Percentiles rank a stretch among this genome's conserved stretches.
Evolutionary conservation across 1,140 invertebrate genomes (phyloP).

Genomic region (Brachionus plicatilis): DNA sequence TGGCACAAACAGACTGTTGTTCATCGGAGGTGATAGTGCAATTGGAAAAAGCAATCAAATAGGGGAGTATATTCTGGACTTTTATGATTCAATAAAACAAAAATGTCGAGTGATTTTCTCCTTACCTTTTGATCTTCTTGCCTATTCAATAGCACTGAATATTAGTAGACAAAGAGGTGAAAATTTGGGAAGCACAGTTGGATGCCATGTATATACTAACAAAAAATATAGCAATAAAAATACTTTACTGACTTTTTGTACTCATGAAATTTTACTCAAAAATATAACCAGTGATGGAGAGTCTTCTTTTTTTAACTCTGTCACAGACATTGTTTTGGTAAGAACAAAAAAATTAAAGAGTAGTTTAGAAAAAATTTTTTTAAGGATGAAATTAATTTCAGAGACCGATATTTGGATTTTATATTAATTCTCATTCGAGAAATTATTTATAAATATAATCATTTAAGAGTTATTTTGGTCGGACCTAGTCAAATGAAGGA

Average conservation of each 20-base stretch:
- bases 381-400: constrained; percentile 89
- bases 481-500: constrained; percentile 76
- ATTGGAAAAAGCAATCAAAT: constrained; percentile 85
- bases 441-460: constrained; percentile 65
- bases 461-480: constrained; percentile 81
- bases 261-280: constrained; percentile 77
- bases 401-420: constrained; percentile 87
- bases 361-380: background rate
- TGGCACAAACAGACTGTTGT: constrained; percentile 75
- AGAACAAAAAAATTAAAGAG: constrained; percentile 51
- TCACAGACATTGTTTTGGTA: constrained; percentile 85
- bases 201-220: constrained; percentile 66
- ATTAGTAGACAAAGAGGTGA: constrained; percentile 79
- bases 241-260: constrained; percentile 78
- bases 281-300: constrained; percentile 73
- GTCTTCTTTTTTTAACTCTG: constrained; percentile 58
- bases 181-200: constrained; percentile 75
- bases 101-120: constrained; percentile 82
- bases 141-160: constrained; percentile 74
- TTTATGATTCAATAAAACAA: constrained; percentile 63
- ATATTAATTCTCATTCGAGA: constrained; percentile 76
- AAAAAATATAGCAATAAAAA: constrained; percentile 57
- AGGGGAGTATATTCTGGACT: constrained; percentile 59
- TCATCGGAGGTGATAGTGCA: constrained; percentile 75
- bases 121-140: constrained; percentile 82